Base-by-base conservation (phyloP, 2,888 invertebrate genomes). In the Seira ritae region DNA sequence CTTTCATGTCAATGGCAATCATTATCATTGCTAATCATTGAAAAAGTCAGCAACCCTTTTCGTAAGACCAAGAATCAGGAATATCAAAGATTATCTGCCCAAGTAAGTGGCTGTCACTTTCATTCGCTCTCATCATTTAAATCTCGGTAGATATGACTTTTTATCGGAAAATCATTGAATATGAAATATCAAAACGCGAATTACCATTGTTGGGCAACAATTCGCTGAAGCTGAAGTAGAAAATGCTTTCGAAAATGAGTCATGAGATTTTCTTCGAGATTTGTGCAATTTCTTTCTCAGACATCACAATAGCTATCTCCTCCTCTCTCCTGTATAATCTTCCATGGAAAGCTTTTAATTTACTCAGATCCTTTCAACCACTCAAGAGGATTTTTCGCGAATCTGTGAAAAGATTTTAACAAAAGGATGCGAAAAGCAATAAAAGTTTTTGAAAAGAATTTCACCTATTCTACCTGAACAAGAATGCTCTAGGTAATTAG, bases 101-200 rank as follows among this genome's bases (percentile, higher is more conserved):
- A n/a, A n/a, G n/a, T 19, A 80, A 80, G 80, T 80, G 74, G 71
- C 74, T 80, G 74, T 74, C 74, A 80, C 72, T 71, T 71, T 22
- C 17, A 12, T 66, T 66, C 50, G n/a, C 66, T 50, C 55, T 78
- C 17, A 10, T 60, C 17, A 60, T 10, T 60, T 60, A 60, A 60
- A 12, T 42, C 12, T n/a, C n/a, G n/a, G n/a, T n/a, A n/a, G n/a
- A n/a, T n/a, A n/a, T n/a, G n/a, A n/a, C n/a, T n/a, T n/a, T n/a
- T n/a, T n/a, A n/a, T n/a, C n/a, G n/a, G n/a, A n/a, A n/a, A n/a
- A n/a, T n/a, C n/a, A n/a, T n/a, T n/a, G n/a, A n/a, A n/a, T n/a
- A n/a, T n/a, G n/a, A n/a, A n/a, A n/a, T n/a, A n/a, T n/a, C n/a
- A n/a, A n/a, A n/a, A n/a, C n/a, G n/a, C n/a, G n/a, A n/a, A n/a